Evolutionary conservation across 2,113 vertebrate species (phyloP), one percentile per base, ranked within the genome.

Genomic region (Mandrillus leucophaeus): DNA sequence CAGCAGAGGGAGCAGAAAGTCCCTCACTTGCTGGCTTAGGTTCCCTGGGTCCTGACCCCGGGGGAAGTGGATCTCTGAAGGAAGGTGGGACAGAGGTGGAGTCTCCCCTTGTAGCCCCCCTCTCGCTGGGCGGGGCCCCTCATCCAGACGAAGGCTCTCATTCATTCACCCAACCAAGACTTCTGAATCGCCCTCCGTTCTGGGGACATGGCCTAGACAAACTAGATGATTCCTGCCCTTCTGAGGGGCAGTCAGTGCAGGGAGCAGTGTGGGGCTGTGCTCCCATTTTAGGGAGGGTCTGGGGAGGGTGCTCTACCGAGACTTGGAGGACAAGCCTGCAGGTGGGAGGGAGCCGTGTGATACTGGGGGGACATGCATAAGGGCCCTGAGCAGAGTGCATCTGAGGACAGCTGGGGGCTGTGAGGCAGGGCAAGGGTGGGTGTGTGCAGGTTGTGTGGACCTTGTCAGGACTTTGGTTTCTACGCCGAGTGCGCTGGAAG

Each of bases 291-390:
- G 91, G 18, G 32, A 32, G 11, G 16, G 35, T 16, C 59, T 13
- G 32, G 20, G 35, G 23, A 76, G 43, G 23, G 13, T n/a, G 23
- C 20, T 14, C 23, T 16, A 35, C 14, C 27, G 18, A 55, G 16
- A 22, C 25, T 55, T 2, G 0, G 68, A 38, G 22, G 13, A 32
- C 20, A 43, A 27, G 48, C 76, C 52, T 38, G 5, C 6, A 85
- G 76, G 57, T 48, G 61, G 50, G 72, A 0, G 20, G 48, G 32
- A 64, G 22, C 20, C 1, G 1, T 6, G 27, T 4, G 23, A 38
- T 20, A 40, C 11, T 7, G 27, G 7, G 30, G 82, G 6, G 48
- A 23, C 1, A 0, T 2, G 8, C 18, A 9, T 35, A 50, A 10
- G 70, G 45, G 43, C 22, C 22, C 43, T 8, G 20, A n/a, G 12